Base-by-base conservation (phyloP, 2,888 invertebrate genomes). In the Beris chalybata region DNA sequence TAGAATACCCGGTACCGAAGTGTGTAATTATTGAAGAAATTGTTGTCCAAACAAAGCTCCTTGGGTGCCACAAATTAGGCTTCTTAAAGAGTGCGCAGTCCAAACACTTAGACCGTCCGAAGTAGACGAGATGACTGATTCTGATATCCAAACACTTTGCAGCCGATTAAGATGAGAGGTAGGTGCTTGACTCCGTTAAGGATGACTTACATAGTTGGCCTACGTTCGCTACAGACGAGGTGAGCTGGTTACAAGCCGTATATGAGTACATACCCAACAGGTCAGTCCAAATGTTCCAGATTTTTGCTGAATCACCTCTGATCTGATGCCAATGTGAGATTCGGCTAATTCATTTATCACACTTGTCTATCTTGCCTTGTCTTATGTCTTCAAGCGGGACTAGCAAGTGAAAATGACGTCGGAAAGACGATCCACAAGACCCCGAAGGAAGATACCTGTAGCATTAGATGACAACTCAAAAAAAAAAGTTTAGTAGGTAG, bases 311-410 rank as follows among this genome's bases (percentile, higher is more conserved):
- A 48, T 64, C 64, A 64, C n/a, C 31, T 56, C 22, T 55, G 31
- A 47, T 48, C 47, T 38, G 64, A 15, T 44, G 48, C 55, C 32
- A 54, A 47, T 32, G 32, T 44, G 45, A 64, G 48, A 55, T 30
- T 64, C 38, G 47, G 64, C 64, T 55, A 64, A 64, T 64, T 64
- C 64, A 56, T 38, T 64, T 64, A 64, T 64, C 64, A 22, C 29
- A 47, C 38, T 38, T 45, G 48, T 64, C 48, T 64, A 64, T 64
- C 56, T 56, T 15, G 52, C 32, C 52, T 52, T 52, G 15, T 52
- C 61, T 13, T 59, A 48, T 59, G 58, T 31, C n/a, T 61, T 61
- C 61, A 38, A 50, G 12, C 31, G 43, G 15, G 30, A n/a, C 47
- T 12, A 50, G 52, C 5, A 38, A 38, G 38, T 38, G 38, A 38